Evolutionary conservation across 2,113 vertebrate genomes (phyloP).

Genomic region (Holacanthus passer): DNA sequence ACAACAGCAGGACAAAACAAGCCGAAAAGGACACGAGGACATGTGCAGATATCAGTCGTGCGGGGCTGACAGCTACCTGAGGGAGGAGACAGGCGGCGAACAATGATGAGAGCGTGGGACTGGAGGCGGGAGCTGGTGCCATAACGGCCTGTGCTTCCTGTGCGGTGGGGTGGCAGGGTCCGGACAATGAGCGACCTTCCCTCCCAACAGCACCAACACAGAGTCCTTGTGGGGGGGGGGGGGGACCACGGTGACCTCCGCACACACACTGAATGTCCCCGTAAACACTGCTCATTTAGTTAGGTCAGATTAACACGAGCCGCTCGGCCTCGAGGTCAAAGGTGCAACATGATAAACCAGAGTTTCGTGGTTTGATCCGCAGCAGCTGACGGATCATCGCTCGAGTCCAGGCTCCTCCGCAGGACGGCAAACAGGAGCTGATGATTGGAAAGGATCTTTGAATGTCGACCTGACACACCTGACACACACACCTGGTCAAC

Average conservation of each 20-base stretch:
- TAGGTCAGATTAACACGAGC: slow-evolving; percentile 12
- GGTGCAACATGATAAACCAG: not conserved
- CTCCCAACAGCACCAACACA: not conserved
- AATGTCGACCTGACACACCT: no score
- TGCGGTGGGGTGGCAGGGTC: not conserved
- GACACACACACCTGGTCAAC: no score
- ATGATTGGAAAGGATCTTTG: no score
- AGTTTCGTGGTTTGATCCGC: not conserved
- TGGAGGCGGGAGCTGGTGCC: slow-evolving; percentile 52
- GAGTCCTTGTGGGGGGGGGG: not conserved
- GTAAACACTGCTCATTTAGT: not conserved
- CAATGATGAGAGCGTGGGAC: slow-evolving; percentile 87
- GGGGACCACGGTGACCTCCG: slow-evolving; percentile 25
- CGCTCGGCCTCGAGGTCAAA: not conserved
- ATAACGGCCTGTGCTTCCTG: slow-evolving; percentile 66
- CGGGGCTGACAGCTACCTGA: slow-evolving; percentile 75
- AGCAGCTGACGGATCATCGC: no score
- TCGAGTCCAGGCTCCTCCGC: not conserved
- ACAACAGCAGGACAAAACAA: not conserved
- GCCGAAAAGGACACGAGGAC: not conserved
- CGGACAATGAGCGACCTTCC: slow-evolving; percentile 27
- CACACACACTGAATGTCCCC: not conserved
- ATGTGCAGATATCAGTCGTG: slow-evolving; percentile 24
- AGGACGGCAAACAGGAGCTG: not conserved
- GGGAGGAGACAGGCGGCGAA: slow-evolving; percentile 79